phyloP scores from a whole-genome alignment of 2,888 invertebrate species.

The Acronicta aceris region DNA sequence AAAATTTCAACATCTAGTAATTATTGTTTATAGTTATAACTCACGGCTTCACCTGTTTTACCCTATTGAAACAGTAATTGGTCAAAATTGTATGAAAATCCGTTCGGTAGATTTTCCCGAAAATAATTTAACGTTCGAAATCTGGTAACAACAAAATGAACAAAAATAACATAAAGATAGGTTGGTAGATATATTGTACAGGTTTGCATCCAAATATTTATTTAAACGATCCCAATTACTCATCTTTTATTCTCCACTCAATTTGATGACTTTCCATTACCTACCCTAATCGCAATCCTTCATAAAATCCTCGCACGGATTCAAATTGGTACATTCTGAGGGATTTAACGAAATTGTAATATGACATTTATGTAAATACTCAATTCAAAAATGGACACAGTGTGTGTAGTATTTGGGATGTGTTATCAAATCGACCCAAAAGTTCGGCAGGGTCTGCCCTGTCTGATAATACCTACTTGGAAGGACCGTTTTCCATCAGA shows the following conservation, averaged over 20 bases:
- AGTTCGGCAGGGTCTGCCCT: constrained; percentile 72
- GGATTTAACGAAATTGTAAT: constrained; percentile 34
- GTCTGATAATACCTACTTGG: constrained; percentile 73
- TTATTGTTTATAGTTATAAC: too few species aligned
- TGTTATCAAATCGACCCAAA: constrained; percentile 85
- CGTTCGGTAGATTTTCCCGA: neutral
- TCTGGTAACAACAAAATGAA: constrained; percentile 21
- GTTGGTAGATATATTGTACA: constrained; percentile 24
- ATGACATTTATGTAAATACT: constrained; percentile 46
- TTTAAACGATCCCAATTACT: constrained; percentile 61
- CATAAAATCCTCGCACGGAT: constrained; percentile 42
- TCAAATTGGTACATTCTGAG: constrained; percentile 23
- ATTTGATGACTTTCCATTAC: constrained; percentile 69
- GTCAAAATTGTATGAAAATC: too few species aligned
- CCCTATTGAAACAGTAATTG: too few species aligned
- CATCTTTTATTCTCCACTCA: constrained; percentile 66
- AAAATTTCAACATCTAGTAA: neutral
- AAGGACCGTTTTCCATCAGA: constrained; percentile 81
- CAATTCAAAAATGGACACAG: constrained; percentile 66
- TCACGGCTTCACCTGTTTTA: too few species aligned
- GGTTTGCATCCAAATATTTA: constrained; percentile 57
- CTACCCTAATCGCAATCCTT: constrained; percentile 50
- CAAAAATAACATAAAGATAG: constrained; percentile 37
- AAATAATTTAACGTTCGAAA: constrained; percentile 41
- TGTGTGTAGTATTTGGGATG: constrained; percentile 67